phyloP scores from a whole-genome alignment of 2,888 invertebrate species.

The Eilema depressum region DNA sequence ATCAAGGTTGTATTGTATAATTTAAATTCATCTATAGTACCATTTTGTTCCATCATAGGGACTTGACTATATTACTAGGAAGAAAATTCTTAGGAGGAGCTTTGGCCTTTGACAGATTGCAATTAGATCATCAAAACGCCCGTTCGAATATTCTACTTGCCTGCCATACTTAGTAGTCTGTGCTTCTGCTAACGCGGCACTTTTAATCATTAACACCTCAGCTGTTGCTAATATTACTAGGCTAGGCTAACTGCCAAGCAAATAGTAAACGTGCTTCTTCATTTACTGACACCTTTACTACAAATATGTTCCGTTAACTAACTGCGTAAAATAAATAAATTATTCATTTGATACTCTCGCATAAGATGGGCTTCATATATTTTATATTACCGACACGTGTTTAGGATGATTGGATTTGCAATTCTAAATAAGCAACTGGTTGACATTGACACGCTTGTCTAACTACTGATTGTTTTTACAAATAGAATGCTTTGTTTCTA shows the following conservation, averaged over 20 bases:
- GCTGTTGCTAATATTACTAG: not conserved
- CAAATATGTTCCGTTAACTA: constrained; percentile 15
- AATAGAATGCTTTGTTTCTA: constrained; percentile 1
- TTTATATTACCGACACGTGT: constrained; percentile 17
- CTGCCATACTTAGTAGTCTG: not conserved
- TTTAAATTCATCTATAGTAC: too few relatives aligned
- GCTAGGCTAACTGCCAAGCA: not conserved
- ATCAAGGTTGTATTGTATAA: too few relatives aligned
- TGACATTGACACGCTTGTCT: constrained; percentile 13
- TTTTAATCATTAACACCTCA: not conserved
- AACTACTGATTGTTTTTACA: constrained; percentile 10
- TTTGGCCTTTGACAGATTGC: not conserved
- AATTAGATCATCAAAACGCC: too few relatives aligned
- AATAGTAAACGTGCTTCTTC: not conserved
- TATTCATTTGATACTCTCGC: constrained; percentile 14
- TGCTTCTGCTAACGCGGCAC: not conserved
- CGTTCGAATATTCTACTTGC: not conserved
- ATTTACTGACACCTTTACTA: not conserved
- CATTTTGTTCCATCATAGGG: not conserved
- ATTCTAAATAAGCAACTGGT: constrained; percentile 27
- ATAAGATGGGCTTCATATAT: constrained; percentile 18
- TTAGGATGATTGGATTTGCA: constrained; percentile 26
- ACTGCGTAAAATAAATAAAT: constrained; percentile 24
- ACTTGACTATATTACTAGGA: not conserved
- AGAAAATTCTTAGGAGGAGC: not conserved